Percentiles rank a stretch among this genome's conserved stretches.
phyloP scores from a whole-genome alignment of 2,888 invertebrate species.

The Hydrotaea diabolus region DNA sequence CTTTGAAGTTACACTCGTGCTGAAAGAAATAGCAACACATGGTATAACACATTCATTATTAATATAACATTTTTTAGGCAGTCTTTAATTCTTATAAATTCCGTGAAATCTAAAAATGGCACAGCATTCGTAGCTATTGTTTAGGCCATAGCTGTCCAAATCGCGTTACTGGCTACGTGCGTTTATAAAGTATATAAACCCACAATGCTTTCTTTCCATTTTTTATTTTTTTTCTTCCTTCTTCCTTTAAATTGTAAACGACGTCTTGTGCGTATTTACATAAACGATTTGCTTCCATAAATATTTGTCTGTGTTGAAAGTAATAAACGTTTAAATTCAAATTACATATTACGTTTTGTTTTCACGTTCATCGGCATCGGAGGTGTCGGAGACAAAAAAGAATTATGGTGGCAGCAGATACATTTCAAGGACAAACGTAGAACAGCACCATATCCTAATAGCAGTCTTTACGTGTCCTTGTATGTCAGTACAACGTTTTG shows the following conservation, averaged over 20 bases:
- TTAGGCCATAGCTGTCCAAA: not conserved
- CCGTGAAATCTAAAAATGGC: no score
- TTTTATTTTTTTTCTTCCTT: not conserved
- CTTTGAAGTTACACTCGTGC: not conserved
- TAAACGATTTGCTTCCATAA: conserved; percentile 12
- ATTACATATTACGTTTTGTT: conserved; percentile 6
- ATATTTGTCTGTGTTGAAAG: conserved; percentile 12
- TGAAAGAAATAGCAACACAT: not conserved
- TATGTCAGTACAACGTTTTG: not conserved
- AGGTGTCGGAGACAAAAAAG: not conserved
- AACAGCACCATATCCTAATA: not conserved
- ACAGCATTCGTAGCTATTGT: not conserved
- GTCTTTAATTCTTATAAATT: no score
- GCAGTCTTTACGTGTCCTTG: not conserved
- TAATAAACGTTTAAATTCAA: conserved; percentile 28
- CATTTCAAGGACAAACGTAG: conserved; percentile 1
- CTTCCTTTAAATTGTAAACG: no score
- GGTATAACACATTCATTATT: no score
- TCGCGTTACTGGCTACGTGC: no score
- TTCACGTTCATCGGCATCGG: not conserved
- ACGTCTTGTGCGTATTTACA: not conserved
- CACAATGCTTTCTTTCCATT: not conserved
- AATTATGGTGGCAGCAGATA: not conserved
- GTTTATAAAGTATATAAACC: conserved; percentile 1
- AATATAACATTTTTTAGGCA: no score